Evolutionary conservation across 30 jellyfish, hydroid and myxozoan genomes (phyloP), one percentile per base, ranked within the genome.

Genomic region (Rhopilema esculentum): DNA sequence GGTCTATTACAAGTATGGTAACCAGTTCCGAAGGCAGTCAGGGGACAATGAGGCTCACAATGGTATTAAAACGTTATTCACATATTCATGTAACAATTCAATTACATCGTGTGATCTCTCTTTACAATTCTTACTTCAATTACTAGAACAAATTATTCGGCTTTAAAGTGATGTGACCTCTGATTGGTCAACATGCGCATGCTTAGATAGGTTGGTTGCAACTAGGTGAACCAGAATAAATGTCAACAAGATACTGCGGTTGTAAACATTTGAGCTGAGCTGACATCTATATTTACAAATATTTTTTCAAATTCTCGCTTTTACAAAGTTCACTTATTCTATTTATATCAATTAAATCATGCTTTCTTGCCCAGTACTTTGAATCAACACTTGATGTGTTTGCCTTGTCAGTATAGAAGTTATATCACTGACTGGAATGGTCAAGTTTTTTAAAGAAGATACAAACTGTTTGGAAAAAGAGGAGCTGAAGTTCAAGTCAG

Each of bases 401-500:
- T 40, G 57, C 57, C 9, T 12, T 40, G 57, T 40, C 73, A 63
- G 8, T 19, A 63, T n/a, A 63, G 30, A 63, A 24, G 30, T 63
- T n/a, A 72, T 72, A 15, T 24, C 64, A 18, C 49, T 72, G 69
- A 18, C 84, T 1, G 84, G 84, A 22, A 22, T 72, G 52, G 31
- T 72, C 27, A 20, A 20, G 23, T 70, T 27, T 27, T 70, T 70
- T 70, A 23, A 70, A 62, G 84, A 72, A 15, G 68, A 72, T 72
- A 18, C 66, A 30, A 72, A 72, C 52, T 28, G 68, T 22, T 24
- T 72, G 25, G 24, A 72, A 17, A 72, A 72, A 26, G 84, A 69
- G 21, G 84, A 72, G 52, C 12, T 72, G 30, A 72, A 72, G 30
- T 72, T 22, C n/a, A 33, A 72, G 30, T 72, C 84, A 17, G 23